Conservation (phyloP, 2,888 invertebrate genomes). For the Andrena praecox region DNA sequence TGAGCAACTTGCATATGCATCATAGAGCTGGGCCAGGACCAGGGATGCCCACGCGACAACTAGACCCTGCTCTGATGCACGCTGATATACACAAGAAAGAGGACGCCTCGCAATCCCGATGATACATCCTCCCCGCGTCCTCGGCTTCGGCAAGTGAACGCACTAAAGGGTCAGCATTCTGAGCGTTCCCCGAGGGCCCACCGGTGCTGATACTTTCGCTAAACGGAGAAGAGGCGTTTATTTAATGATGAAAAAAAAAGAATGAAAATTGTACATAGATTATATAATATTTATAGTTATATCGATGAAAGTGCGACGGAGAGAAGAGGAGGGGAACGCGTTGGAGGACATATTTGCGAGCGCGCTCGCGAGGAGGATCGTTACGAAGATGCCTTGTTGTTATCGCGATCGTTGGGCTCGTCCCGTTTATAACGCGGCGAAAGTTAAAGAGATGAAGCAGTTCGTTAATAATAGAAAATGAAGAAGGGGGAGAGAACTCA, state of each 20-base stretch:
- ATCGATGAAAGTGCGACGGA: conserved; percentile 66
- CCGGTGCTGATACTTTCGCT: conserved; percentile 74
- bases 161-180: conserved; percentile 61
- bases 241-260: conserved; percentile 55
- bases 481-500: neutral
- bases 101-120: conserved; percentile 87
- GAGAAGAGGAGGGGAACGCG: conserved; percentile 32
- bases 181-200: conserved; percentile 45
- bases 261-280: conserved; percentile 82
- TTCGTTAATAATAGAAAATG: conserved; percentile 15
- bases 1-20: conserved; percentile 86
- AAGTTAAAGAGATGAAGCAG: conserved; percentile 49
- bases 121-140: conserved; percentile 78
- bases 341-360: conserved; percentile 59
- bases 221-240: conserved; percentile 74
- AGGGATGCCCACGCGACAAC: conserved; percentile 82
- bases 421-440: conserved; percentile 22
- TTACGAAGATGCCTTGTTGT: conserved; percentile 65
- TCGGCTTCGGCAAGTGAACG: conserved; percentile 68
- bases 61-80: conserved; percentile 80
- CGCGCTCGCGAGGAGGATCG: conserved; percentile 5
- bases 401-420: conserved; percentile 42
- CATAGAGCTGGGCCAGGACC: conserved; percentile 86
- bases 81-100: conserved; percentile 87
- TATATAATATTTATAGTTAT: conserved; percentile 83